Base-by-base conservation (phyloP, 2,888 invertebrate genomes). In the Brenthis hecate region DNA sequence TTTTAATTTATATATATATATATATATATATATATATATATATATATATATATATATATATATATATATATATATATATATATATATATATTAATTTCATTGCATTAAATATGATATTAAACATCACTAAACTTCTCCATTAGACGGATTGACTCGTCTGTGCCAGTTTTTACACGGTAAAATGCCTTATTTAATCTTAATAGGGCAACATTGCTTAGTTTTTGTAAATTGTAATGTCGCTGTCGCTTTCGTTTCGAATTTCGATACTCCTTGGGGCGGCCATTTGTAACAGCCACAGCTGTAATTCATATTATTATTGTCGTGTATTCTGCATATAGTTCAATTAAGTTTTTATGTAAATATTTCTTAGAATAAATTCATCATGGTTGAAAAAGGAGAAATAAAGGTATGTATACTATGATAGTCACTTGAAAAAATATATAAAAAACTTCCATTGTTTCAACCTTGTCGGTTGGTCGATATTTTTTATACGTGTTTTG, bases 351-450 rank as follows among this genome's bases (percentile, higher is more conserved):
- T 66, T 57, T 43, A 28, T 47, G 57, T 64, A 50, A 50, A 60
- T 36, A 19, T 63, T 55, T 28, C 13, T 56, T 19, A 57, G 58
- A 43, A 48, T 66, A 56, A 48, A 63, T 36, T 50, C 51, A 66
- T 47, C 36, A 91, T 91, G 91, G 86, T 88, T 69, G 89, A 87
- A 78, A 85, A 86, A 69, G 74, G 82, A 51, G 85, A 85, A 72
- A 72, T 81, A 57, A 89, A 89, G 89, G 91, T 91, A 79, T 73
- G 85, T 83, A 75, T 54, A 56, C 73, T 65, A 62, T 43, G 23
- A 66, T 56, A 61, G 61, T 68, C 68, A 65, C 61, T 65, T 70
- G 43, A 47, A 53, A 63, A 55, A 63, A 28, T 63, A 72, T 36
- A 71, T 73, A 72, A 16, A 23, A 76, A 75, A 74, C 72, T 83